Evolutionary conservation across 2,888 invertebrate genomes (phyloP).

Genomic region (Zaprionus obscuricornis): DNA sequence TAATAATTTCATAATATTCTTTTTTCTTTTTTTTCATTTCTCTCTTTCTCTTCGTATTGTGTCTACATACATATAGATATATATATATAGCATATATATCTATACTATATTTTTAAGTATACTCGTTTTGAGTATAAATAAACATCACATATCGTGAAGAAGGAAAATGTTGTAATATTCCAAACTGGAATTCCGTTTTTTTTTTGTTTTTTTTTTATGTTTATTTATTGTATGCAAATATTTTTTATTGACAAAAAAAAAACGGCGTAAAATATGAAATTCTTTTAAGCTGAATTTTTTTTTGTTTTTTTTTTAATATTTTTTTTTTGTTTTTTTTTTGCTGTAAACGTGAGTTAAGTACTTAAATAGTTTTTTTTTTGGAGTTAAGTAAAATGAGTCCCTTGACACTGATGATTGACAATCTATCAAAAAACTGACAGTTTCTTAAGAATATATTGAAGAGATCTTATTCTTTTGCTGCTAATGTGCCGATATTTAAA

Average conservation of each 20-base stretch:
- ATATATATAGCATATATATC: conserved; percentile 8
- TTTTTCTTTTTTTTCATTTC: not conserved
- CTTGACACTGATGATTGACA: conserved; percentile 33
- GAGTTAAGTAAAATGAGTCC: conserved; percentile 23
- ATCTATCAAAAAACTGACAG: conserved; percentile 27
- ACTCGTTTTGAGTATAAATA: too few relatives aligned
- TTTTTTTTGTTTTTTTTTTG: not conserved
- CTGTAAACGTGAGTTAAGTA: conserved; percentile 44
- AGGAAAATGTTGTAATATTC: conserved; percentile 42
- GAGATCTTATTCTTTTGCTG: conserved; percentile 16
- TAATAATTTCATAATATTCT: conserved; percentile 26
- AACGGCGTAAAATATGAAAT: conserved; percentile 12
- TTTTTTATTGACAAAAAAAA: conserved; percentile 25
- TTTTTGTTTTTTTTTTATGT: conserved; percentile 23
- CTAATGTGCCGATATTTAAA: conserved; percentile 6
- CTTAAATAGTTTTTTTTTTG: conserved; percentile 31
- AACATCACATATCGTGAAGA: too few relatives aligned
- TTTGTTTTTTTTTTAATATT: not conserved
- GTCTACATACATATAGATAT: conserved; percentile 2
- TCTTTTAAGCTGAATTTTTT: conserved; percentile 13
- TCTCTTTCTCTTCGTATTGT: not conserved
- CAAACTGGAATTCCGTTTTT: conserved; percentile 24
- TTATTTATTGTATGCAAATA: conserved; percentile 45
- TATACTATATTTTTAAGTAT: conserved; percentile 7
- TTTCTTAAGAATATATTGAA: too few relatives aligned